A percentile compares a stretch with the other conserved stretches of the same genome.
Evolutionary conservation across 2,113 vertebrate genomes (phyloP).

Genomic region (Nyctereutes procyonoides): DNA sequence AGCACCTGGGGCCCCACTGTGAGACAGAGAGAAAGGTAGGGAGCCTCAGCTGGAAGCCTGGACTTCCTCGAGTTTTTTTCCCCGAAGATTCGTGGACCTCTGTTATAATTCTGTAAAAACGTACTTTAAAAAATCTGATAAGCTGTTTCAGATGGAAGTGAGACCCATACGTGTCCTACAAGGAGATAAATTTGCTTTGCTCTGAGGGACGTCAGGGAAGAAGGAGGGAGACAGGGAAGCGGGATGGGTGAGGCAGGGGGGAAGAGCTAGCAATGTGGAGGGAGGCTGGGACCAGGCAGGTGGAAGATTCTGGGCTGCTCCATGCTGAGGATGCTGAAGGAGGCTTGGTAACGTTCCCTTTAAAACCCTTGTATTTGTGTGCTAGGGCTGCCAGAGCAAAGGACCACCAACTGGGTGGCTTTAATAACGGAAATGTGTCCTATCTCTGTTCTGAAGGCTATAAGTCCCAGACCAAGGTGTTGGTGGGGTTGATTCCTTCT

Average conservation of each 20-base stretch:
- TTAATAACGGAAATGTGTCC: background rate
- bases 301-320: background rate
- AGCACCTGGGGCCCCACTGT: background rate
- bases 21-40: background rate
- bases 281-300: background rate
- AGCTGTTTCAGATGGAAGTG: background rate
- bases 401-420: background rate
- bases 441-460: background rate
- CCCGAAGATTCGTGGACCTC: background rate
- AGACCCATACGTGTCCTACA: background rate
- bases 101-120: background rate
- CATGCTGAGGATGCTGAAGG: background rate
- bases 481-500: background rate
- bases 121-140: background rate
- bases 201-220: background rate
- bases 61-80: background rate
- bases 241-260: background rate
- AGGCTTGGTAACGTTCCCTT: background rate
- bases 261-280: background rate
- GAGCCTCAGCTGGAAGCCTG: background rate
- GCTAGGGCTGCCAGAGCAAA: background rate
- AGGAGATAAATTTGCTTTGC: background rate
- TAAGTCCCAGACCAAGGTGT: background rate
- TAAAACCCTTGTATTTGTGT: background rate
- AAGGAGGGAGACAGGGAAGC: rapidly evolving